Conservation (phyloP, 2,888 invertebrate species). For the Trimorus sp. region DNA sequence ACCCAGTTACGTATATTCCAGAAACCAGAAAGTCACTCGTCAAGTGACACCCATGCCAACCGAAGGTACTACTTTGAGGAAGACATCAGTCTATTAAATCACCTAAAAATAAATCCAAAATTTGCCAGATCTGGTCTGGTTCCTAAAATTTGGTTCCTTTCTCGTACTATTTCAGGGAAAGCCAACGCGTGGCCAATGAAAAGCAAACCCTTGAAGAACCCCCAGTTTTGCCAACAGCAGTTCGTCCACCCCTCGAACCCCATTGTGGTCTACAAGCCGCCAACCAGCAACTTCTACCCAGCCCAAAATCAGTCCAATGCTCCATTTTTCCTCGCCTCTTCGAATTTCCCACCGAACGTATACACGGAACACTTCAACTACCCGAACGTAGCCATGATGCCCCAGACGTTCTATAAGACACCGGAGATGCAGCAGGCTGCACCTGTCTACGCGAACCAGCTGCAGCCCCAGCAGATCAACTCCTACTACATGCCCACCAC, state of each 20-base stretch:
- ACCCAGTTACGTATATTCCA: slow-evolving; percentile 73
- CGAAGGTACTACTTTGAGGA: slow-evolving; percentile 70
- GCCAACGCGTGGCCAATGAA: slow-evolving; percentile 74
- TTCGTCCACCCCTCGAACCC: slow-evolving; percentile 71
- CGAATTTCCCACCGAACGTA: slow-evolving; percentile 70
- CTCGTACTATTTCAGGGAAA: slow-evolving; percentile 67
- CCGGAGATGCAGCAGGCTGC: slow-evolving; percentile 74
- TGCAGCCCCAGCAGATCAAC: slow-evolving; percentile 62
- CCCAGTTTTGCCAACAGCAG: slow-evolving; percentile 70
- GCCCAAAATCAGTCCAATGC: slow-evolving; percentile 67
- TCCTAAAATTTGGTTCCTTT: too few relatives aligned
- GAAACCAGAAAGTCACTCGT: slow-evolving; percentile 69
- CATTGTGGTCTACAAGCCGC: slow-evolving; percentile 73
- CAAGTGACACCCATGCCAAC: slow-evolving; percentile 66
- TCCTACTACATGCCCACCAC: slow-evolving; percentile 72
- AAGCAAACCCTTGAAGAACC: slow-evolving; percentile 70
- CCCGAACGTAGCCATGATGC: slow-evolving; percentile 70
- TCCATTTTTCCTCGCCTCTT: slow-evolving; percentile 73
- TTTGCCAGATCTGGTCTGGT: too few relatives aligned
- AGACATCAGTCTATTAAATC: neutral
- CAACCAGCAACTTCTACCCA: slow-evolving; percentile 62
- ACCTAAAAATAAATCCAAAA: too few relatives aligned
- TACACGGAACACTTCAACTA: slow-evolving; percentile 72
- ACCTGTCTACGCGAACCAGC: slow-evolving; percentile 53
- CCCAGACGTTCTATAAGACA: slow-evolving; percentile 75